A percentile compares a stretch with the other conserved stretches of the same genome.
These are phyloP conservation scores for Pangasianodon gigas DNA, from an alignment of 2,113 vertebrate species.

Conservation along the genomic window DNA sequence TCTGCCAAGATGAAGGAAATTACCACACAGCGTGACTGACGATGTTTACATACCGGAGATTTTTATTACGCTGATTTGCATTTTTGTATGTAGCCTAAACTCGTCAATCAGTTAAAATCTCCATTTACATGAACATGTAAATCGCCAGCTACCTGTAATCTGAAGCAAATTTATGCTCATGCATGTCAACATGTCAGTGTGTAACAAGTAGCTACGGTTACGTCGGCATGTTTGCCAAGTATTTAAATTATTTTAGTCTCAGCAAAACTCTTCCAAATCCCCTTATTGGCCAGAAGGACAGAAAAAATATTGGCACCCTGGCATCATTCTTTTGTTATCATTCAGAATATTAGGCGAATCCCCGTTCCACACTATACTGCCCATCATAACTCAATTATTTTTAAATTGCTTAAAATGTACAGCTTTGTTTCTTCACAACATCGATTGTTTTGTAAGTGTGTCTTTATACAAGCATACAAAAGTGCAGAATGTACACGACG, in stretches of 20 bases:
- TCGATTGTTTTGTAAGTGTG: not conserved
- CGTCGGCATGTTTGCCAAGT: not conserved
- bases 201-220: not conserved
- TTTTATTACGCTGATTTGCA: not conserved
- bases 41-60: not conserved
- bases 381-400: not conserved
- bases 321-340: not conserved
- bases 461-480: no score
- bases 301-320: not conserved
- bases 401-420: not conserved
- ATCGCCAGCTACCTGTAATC: no score
- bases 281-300: no score
- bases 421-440: not conserved
- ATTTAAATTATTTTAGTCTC: not conserved
- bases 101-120: not conserved
- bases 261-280: not conserved
- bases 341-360: not conserved
- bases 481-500: not conserved
- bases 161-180: not conserved
- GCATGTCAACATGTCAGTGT: not conserved
- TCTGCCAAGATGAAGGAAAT: not conserved
- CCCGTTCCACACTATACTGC: not conserved
- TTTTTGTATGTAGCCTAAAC: not conserved
- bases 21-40: not conserved
- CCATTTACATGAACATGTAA: conserved; percentile 3